phyloP scores from a whole-genome alignment of 2,888 invertebrate genomes.

The Linyphia triangularis region DNA sequence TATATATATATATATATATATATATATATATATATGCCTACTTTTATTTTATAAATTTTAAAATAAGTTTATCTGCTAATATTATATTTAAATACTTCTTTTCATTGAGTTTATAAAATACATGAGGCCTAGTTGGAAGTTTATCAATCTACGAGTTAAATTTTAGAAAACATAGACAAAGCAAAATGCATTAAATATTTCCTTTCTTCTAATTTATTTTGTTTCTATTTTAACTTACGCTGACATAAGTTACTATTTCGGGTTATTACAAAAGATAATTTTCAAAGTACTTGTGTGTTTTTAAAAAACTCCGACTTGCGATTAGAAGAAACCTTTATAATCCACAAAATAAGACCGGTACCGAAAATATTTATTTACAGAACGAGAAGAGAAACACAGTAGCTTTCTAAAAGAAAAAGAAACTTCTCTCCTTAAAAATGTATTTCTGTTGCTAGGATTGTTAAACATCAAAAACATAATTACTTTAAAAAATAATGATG shows the following conservation, averaged over 20 bases:
- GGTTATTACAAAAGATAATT: not conserved
- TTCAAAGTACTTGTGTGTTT: not conserved
- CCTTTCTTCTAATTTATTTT: not conserved
- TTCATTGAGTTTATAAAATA: no score
- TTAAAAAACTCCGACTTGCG: not conserved
- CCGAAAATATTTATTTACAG: not conserved
- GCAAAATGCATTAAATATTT: no score
- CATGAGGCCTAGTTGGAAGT: no score
- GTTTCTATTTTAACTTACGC: not conserved
- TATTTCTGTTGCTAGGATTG: not conserved
- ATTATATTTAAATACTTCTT: no score
- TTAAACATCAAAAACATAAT: not conserved
- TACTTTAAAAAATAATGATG: constrained; percentile 2
- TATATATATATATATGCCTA: no score
- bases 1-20: no score
- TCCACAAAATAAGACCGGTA: not conserved
- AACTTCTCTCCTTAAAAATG: not conserved
- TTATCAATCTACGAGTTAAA: no score
- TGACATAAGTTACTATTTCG: not conserved
- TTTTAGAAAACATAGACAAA: no score
- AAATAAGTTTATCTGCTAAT: not conserved
- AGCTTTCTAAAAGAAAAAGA: not conserved
- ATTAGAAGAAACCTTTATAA: not conserved
- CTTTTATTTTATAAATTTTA: no score
- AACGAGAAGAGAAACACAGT: not conserved